Evolutionary conservation across 64 coral and sea anemone species (phyloP).

Genomic region (Astreopora myriophthalma): DNA sequence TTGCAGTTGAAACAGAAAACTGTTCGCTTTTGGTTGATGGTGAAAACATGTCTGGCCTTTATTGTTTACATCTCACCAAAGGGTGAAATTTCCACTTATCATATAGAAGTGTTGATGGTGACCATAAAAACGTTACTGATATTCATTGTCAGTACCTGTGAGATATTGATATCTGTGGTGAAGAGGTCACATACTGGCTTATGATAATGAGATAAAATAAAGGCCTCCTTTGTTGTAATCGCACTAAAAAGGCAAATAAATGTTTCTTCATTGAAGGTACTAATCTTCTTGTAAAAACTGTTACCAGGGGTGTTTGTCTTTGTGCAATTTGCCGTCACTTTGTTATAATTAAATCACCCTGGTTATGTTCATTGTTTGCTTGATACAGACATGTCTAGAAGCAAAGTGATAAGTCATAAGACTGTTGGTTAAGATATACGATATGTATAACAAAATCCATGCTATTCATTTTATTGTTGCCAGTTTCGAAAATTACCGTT

Average conservation of each 20-base stretch:
- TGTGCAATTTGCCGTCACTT: background rate
- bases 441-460: too few species aligned
- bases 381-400: background rate
- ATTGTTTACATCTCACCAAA: background rate
- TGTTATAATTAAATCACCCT: background rate
- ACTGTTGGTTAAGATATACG: background rate
- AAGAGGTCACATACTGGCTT: conserved; percentile 4
- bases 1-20: background rate
- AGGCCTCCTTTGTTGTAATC: background rate
- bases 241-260: background rate
- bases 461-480: too few species aligned
- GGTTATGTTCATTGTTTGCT: background rate
- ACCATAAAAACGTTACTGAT: background rate
- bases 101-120: background rate
- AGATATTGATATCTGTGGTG: conserved; percentile 24
- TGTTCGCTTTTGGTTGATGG: background rate
- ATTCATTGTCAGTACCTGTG: background rate
- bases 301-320: background rate
- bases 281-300: background rate
- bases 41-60: background rate
- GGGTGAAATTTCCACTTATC: background rate
- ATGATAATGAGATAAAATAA: background rate
- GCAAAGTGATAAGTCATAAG: background rate
- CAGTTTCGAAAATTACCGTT: too few species aligned
- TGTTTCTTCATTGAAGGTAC: background rate